Percentiles rank a stretch among this genome's conserved stretches.
These are phyloP conservation scores for Lithophane ornitopus DNA, from an alignment of 2,888 invertebrate genomes.

Conservation along the genomic window DNA sequence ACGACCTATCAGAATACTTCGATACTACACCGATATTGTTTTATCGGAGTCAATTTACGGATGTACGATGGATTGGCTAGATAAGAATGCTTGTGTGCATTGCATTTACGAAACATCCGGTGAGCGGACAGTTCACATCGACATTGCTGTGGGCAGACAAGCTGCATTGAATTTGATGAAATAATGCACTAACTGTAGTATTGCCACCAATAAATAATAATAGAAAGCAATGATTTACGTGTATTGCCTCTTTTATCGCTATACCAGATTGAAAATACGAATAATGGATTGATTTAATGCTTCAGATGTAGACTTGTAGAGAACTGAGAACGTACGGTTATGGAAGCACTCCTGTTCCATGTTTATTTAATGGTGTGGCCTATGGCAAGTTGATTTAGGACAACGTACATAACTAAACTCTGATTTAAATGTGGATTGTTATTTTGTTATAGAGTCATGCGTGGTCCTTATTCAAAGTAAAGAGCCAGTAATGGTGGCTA, in stretches of 20 bases:
- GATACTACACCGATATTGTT: slow-evolving; percentile 71
- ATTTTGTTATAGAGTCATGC: slow-evolving; percentile 9
- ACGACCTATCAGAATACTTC: slow-evolving; percentile 69
- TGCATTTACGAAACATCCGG: slow-evolving; percentile 70
- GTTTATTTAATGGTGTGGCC: slow-evolving; percentile 41
- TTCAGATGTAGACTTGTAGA: slow-evolving; percentile 54
- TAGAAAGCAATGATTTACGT: slow-evolving; percentile 72
- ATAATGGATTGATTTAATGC: slow-evolving; percentile 69
- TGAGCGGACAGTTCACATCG: slow-evolving; percentile 64
- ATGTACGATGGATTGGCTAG: slow-evolving; percentile 65
- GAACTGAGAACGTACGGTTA: slow-evolving; percentile 49
- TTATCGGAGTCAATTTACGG: slow-evolving; percentile 67
- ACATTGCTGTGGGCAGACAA: slow-evolving; percentile 63
- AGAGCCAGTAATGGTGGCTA: not conserved
- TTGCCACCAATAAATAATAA: slow-evolving; percentile 67
- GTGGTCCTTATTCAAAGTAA: slow-evolving; percentile 9
- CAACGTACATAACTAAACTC: slow-evolving; percentile 1
- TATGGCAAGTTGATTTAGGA: slow-evolving; percentile 58
- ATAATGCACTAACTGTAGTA: slow-evolving; percentile 65
- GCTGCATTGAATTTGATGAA: slow-evolving; percentile 67
- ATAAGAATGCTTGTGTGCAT: slow-evolving; percentile 66
- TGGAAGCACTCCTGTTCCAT: slow-evolving; percentile 53
- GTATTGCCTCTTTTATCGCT: slow-evolving; percentile 68
- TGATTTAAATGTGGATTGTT: slow-evolving; percentile 31
- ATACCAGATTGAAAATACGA: slow-evolving; percentile 67